These are phyloP conservation scores for Albula goreensis DNA, from an alignment of 2,113 vertebrate genomes.

Conservation along the genomic window DNA sequence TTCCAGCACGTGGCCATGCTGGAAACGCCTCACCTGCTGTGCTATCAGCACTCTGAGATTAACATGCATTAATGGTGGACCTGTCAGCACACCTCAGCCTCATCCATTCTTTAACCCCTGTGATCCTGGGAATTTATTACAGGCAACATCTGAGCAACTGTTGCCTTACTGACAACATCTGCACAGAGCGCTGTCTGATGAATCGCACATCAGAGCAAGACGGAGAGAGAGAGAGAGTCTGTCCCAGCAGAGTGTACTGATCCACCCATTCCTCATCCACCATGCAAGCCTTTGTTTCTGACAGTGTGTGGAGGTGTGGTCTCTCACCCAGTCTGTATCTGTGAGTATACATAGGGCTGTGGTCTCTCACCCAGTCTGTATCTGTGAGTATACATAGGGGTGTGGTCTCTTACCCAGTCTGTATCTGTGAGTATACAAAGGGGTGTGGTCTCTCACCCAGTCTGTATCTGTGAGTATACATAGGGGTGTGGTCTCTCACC, in stretches of 20 bases:
- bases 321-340: neutral
- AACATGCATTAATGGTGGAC: neutral
- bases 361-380: neutral
- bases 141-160: neutral
- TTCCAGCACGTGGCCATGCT: neutral
- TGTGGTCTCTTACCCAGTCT: no score
- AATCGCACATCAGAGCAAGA: neutral
- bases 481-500: slow-evolving; percentile 64
- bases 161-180: neutral
- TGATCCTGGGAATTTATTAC: neutral
- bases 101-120: neutral
- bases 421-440: neutral
- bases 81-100: neutral
- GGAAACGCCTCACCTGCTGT: neutral
- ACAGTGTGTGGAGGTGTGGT: neutral
- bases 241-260: neutral
- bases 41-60: neutral
- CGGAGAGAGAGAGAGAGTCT: neutral
- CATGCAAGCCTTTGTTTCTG: slow-evolving; percentile 89
- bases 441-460: neutral
- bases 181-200: neutral
- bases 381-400: neutral
- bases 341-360: neutral
- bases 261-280: neutral
- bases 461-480: slow-evolving; percentile 40